Base-by-base conservation (phyloP, 2,888 invertebrate genomes). In the Diogma glabrata region DNA sequence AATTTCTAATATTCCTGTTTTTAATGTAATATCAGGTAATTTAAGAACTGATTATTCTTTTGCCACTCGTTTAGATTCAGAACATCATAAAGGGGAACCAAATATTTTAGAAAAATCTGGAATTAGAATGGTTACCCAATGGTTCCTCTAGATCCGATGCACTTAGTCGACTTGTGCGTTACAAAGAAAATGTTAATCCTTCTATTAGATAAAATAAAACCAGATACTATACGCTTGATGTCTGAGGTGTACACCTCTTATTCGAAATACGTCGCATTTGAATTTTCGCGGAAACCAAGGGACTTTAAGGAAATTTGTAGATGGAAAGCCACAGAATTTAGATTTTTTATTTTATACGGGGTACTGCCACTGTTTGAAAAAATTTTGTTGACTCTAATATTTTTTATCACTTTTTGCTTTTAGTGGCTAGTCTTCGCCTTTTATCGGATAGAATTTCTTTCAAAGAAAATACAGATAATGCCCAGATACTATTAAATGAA, bases 301-400 rank as follows among this genome's bases (percentile, higher is more conserved):
- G 9, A 7, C n/a, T 45, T 45, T 23, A 22, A 45, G 2, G 22
- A 45, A 45, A 45, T 45, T 12, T 9, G 10, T 26, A 46, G 46
- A 46, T 46, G 46, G 46, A 46, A 26, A 26, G 46, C 46, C 5
- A 46, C 46, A 9, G 26, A 46, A n/a, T 46, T 46, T 24, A 20
- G 26, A 22, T 46, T 46, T 46, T 46, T 45, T 45, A n/a, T n/a
- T n/a, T 45, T 45, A 45, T 45, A 45, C 17, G 45, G 45, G 2
- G 20, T 22, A 4, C 22, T 45, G 7, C 45, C 45, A 22, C 20
- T 45, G 6, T 45, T 45, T 17, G 9, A 45, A 2, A 12, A 45
- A 22, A n/a, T n/a, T n/a, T n/a, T n/a, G n/a, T n/a, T n/a, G n/a
- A n/a, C n/a, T n/a, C n/a, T n/a, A n/a, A n/a, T 8, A 16, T 45